phyloP scores from a whole-genome alignment of 53 echinoderm and acorn worm genomes.

The Crossaster papposus region DNA sequence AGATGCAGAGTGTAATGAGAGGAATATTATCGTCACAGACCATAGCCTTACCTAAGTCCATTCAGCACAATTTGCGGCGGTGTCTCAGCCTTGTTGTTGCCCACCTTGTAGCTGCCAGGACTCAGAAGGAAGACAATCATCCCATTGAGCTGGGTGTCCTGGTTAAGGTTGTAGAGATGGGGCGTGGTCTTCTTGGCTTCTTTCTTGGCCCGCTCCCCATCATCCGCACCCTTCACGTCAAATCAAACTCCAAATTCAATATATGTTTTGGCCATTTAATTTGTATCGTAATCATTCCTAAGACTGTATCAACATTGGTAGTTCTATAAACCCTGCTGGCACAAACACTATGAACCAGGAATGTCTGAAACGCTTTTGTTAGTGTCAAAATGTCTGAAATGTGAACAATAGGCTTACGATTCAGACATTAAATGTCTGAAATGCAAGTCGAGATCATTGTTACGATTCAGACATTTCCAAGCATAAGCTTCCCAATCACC shows the following conservation, averaged over 20 bases:
- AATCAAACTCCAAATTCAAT: neutral
- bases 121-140: conserved; percentile 92
- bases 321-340: too few species aligned
- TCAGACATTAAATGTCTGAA: too few species aligned
- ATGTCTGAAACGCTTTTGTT: too few species aligned
- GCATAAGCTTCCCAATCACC: too few species aligned
- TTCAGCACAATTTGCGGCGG: conserved; percentile 84
- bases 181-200: conserved; percentile 93
- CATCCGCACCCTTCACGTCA: conserved; percentile 44
- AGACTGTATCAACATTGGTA: too few species aligned
- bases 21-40: neutral
- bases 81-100: conserved; percentile 82
- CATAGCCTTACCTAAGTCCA: conserved; percentile 81
- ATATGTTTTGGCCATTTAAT: neutral
- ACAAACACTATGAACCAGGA: too few species aligned
- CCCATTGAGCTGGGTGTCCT: conserved; percentile 90
- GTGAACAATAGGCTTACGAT: too few species aligned
- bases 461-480: too few species aligned
- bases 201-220: conserved; percentile 83
- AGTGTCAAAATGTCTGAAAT: too few species aligned
- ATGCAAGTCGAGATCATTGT: too few species aligned
- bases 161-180: conserved; percentile 92
- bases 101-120: conserved; percentile 74
- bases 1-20: too few species aligned
- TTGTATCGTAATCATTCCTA: too few species aligned